Conservation (phyloP, 1,140 invertebrate species). For the Condylostylus longicornis region DNA sequence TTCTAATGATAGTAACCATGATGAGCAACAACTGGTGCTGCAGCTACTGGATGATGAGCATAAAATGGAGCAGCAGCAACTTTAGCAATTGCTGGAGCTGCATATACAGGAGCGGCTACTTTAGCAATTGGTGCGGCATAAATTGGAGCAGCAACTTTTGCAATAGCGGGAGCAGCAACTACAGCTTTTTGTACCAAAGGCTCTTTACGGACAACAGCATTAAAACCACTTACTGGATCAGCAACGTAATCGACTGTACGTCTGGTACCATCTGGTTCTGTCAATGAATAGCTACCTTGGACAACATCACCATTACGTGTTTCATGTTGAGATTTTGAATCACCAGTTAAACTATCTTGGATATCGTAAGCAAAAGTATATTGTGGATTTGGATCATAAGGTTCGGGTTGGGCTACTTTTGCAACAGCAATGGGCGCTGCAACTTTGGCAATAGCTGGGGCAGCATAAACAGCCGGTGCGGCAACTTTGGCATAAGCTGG, state of each 20-base stretch:
- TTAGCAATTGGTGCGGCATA: constrained; percentile 20
- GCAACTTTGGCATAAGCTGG: constrained; percentile 10
- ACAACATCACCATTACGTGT: constrained; percentile 45
- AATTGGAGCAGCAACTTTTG: constrained; percentile 16
- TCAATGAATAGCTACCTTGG: constrained; percentile 45
- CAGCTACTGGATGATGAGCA: constrained; percentile 17
- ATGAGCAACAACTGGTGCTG: constrained; percentile 4
- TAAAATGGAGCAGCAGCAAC: constrained; percentile 16
- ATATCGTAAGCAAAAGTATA: constrained; percentile 42
- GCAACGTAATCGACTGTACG: constrained; percentile 50
- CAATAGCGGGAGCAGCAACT: constrained; percentile 15
- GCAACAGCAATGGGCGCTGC: constrained; percentile 22
- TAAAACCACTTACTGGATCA: constrained; percentile 35
- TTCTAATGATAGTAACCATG: background rate
- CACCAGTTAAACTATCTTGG: constrained; percentile 41
- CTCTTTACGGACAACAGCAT: constrained; percentile 35
- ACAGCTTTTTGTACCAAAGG: constrained; percentile 28
- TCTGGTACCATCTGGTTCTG: constrained; percentile 48
- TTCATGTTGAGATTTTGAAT: constrained; percentile 42
- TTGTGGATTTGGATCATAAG: constrained; percentile 39
- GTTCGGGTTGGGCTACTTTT: constrained; percentile 29
- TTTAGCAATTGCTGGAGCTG: constrained; percentile 17
- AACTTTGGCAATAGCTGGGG: constrained; percentile 7
- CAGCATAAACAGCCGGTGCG: constrained; percentile 18
- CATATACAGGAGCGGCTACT: constrained; percentile 11